These are phyloP conservation scores for Lordiphosa fenestrarum DNA, from an alignment of 2,888 invertebrate genomes.

Conservation along the genomic window DNA sequence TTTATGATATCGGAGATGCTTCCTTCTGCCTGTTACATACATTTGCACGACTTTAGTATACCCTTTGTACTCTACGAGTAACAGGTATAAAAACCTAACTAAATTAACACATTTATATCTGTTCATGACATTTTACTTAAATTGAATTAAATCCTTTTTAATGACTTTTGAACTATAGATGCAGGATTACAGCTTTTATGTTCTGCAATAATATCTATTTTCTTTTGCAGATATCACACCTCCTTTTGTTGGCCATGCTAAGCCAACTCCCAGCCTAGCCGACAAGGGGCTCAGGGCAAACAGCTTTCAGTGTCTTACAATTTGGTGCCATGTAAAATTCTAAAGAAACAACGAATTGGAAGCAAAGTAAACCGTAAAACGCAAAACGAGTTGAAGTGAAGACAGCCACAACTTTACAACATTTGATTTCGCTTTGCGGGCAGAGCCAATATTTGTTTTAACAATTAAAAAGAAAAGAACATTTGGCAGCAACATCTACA, in stretches of 20 bases:
- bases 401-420: slow-evolving; percentile 44
- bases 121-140: slow-evolving; percentile 29
- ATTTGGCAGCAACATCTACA: background rate
- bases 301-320: slow-evolving; percentile 12
- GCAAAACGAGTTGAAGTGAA: slow-evolving; percentile 35
- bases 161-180: background rate
- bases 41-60: too few species aligned
- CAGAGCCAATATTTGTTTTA: background rate
- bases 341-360: slow-evolving; percentile 41
- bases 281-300: background rate
- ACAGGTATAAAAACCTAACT: background rate
- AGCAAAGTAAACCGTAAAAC: slow-evolving; percentile 14
- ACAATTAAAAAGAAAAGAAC: too few species aligned
- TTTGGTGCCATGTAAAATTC: slow-evolving; percentile 20
- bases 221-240: too few species aligned
- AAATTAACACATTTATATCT: slow-evolving; percentile 38
- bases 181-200: too few species aligned
- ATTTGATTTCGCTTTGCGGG: slow-evolving; percentile 31
- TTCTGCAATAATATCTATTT: too few species aligned
- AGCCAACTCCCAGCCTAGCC: too few species aligned
- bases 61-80: too few species aligned
- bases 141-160: slow-evolving; percentile 22
- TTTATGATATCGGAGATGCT: too few species aligned
- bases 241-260: too few species aligned
- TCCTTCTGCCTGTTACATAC: too few species aligned